Percentiles rank a stretch among this genome's conserved stretches.
phyloP scores from a whole-genome alignment of 2,113 vertebrate species.

The Rhinolophus ferrumequinum region DNA sequence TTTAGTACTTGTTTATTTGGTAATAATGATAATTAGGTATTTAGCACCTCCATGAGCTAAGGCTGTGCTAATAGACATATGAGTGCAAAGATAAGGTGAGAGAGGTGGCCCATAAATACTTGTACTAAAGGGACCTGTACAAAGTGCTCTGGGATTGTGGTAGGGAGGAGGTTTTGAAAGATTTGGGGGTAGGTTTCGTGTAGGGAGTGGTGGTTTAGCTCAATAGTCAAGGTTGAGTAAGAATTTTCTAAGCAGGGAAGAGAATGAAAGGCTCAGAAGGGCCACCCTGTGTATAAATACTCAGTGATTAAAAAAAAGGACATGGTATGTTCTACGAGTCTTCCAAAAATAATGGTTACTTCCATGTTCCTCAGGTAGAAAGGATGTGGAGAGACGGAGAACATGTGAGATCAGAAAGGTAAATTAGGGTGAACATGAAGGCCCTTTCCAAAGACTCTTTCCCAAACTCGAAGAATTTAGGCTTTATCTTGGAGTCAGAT shows the following conservation, averaged over 20 bases:
- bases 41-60: neutral
- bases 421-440: neutral
- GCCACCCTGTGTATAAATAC: neutral
- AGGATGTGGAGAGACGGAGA: neutral
- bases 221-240: neutral
- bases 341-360: neutral
- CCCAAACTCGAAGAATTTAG: neutral
- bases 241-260: neutral
- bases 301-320: neutral
- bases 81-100: neutral
- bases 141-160: neutral
- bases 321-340: neutral
- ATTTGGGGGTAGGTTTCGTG: neutral
- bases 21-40: neutral
- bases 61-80: neutral
- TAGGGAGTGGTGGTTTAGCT: neutral
- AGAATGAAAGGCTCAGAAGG: neutral
- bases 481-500: neutral
- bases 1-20: conserved; percentile 42
- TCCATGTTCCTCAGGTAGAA: neutral
- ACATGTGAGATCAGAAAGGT: neutral
- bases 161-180: neutral
- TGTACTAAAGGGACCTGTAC: neutral
- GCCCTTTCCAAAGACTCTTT: neutral
- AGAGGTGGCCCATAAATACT: neutral